Conservation (phyloP, 2,888 invertebrate species). For the Tenthredo mesomela region DNA sequence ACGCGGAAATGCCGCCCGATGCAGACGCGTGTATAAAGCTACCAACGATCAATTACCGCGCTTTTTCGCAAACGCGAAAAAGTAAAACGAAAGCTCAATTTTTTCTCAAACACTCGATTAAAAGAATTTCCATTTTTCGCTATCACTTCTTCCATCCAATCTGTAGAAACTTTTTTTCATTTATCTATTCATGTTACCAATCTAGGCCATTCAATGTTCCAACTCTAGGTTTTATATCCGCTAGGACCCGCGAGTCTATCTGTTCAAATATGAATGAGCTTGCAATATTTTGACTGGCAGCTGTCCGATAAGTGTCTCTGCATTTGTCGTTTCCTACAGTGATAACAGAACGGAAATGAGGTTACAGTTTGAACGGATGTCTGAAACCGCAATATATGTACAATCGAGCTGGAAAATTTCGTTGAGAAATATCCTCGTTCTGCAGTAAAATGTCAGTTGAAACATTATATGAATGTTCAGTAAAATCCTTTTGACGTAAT, state of each 20-base stretch:
- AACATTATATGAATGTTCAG: background rate
- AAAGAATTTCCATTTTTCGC: background rate
- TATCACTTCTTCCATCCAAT: background rate
- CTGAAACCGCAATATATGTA: background rate
- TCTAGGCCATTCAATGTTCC: background rate
- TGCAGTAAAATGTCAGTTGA: background rate
- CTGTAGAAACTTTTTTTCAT: background rate
- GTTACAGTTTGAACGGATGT: conserved; percentile 2
- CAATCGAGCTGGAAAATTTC: background rate
- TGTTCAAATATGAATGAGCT: conserved; percentile 9
- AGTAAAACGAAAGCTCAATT: background rate
- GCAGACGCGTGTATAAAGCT: background rate
- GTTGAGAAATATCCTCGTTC: background rate
- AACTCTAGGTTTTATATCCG: background rate
- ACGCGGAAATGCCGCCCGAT: background rate
- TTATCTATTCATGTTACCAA: background rate
- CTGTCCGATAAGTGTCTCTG: conserved; percentile 32
- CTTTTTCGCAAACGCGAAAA: background rate
- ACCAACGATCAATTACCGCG: background rate
- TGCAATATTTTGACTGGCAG: conserved; percentile 17
- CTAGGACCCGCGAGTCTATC: background rate
- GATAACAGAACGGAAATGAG: conserved; percentile 22
- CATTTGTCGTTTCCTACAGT: background rate
- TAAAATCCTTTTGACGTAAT: background rate
- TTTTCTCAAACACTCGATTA: background rate